These are phyloP conservation scores for Anoncus sp. DNA, from an alignment of 2,888 invertebrate genomes.

Conservation along the genomic window DNA sequence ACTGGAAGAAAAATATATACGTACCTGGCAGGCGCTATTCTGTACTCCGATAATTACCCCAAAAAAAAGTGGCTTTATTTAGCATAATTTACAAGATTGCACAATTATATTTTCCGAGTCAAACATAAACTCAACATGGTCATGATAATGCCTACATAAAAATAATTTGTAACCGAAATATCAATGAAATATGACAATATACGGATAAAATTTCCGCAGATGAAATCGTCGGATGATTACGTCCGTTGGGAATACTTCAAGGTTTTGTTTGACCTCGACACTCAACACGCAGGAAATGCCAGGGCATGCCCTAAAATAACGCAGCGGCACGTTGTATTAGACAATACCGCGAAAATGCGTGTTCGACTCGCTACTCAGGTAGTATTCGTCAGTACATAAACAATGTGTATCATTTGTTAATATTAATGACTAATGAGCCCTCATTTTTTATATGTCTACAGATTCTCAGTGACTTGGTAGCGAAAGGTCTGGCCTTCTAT, in stretches of 20 bases:
- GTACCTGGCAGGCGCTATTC: too few species aligned
- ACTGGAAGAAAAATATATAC: too few species aligned
- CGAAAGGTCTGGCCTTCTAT: neutral
- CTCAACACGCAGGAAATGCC: constrained; percentile 24
- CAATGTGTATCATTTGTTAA: too few species aligned
- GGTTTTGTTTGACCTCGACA: constrained; percentile 17
- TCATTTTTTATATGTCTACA: neutral
- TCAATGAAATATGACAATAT: neutral
- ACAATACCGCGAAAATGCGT: neutral
- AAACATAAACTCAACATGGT: constrained; percentile 8
- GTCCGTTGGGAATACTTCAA: constrained; percentile 22
- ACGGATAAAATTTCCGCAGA: neutral
- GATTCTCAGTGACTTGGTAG: constrained; percentile 1
- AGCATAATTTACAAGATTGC: too few species aligned
- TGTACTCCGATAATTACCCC: too few species aligned
- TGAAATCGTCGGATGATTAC: constrained; percentile 24
- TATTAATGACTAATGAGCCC: too few species aligned
- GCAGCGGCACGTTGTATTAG: neutral
- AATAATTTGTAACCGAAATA: neutral
- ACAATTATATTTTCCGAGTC: too few species aligned
- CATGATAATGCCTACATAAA: neutral
- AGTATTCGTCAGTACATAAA: too few species aligned
- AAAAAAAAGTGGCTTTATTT: too few species aligned
- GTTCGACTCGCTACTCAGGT: neutral
- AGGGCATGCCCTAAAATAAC: constrained; percentile 50